A percentile compares a stretch with the other conserved stretches of the same genome.
Conservation (phyloP, 2,113 vertebrate species). For the Scopus umbretta region DNA sequence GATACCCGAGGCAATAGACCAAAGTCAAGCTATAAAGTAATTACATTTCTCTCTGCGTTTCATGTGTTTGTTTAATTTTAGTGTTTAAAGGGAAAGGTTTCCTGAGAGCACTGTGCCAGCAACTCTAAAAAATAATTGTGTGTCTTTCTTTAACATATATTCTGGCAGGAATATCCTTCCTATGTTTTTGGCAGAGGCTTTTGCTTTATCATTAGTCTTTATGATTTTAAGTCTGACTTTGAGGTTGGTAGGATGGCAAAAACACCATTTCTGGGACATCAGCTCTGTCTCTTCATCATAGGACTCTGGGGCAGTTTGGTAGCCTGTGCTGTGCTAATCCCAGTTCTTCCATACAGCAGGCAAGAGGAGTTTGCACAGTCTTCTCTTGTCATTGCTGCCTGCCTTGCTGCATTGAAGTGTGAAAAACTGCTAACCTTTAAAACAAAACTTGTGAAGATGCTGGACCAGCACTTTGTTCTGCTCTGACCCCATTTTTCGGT, state of each 20-base stretch:
- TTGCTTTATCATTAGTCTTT: conserved; percentile 15
- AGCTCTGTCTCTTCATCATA: not conserved
- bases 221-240: not conserved
- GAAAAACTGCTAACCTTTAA: not conserved
- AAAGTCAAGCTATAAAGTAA: conserved; percentile 67
- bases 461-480: not conserved
- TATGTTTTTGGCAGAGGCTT: conserved; percentile 5
- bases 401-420: not conserved
- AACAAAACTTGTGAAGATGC: not conserved
- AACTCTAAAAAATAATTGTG: conserved; percentile 45
- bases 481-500: not conserved
- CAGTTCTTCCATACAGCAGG: not conserved
- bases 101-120: conserved; percentile 26
- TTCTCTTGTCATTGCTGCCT: not conserved
- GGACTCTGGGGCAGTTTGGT: not conserved
- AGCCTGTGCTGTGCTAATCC: not conserved
- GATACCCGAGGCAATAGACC: conserved; percentile 57
- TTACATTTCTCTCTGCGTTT: conserved; percentile 55
- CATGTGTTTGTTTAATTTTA: conserved; percentile 64
- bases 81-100: conserved; percentile 62
- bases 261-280: not conserved
- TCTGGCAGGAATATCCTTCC: not conserved
- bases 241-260: not conserved
- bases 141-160: conserved; percentile 31
- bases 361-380: not conserved